Base-by-base conservation (phyloP, 2,797 vertebrate genomes). In the Xerus rutilus region DNA sequence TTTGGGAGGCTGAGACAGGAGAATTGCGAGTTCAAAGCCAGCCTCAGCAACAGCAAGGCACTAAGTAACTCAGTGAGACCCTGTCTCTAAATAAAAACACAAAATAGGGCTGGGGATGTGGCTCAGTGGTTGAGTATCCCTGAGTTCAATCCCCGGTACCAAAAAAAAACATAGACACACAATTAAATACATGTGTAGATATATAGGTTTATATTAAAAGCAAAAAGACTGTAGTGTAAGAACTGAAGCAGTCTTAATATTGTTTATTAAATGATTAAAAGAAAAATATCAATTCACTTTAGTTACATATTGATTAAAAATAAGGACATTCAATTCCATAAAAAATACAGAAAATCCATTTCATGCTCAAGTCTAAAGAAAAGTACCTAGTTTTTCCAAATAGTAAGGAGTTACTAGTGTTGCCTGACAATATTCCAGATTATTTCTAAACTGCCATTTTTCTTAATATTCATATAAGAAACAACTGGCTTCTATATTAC, bases 201-300 rank as follows among this genome's bases (percentile, higher is more conserved):
- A 25, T 67, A 13, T n/a, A 65, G 18, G 30, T 79, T 78, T n/a
- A 72, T 67, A 23, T 62, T 43, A 74, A 95, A 89, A 89, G 67
- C 70, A 20, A 96, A 94, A 69, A 86, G 64, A 39, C 30, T 77
- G 3, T 64, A 86, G 30, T 74, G 0, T 91, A 77, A 94, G n/a
- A 93, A 87, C 49, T 77, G n/a, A 96, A 84, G 52, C 52, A 59
- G 9, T 96, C 49, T 94, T 89, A 92, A 67, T 89, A 76, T 49
- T 81, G 32, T 77, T 89, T 23, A 84, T 35, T 89, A 57, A 92
- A 87, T 84, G 21, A 73, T 73, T 92, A 79, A 93, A 82, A 92
- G 18, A 54, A 77, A 86, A 74, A 67, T 74, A 79, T 18, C 72
- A 82, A 72, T 89, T 78, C 0, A 35, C 69, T 74, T 86, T 85